Base-by-base conservation (phyloP, 2,797 vertebrate species). In the Anolis apletophallus region DNA sequence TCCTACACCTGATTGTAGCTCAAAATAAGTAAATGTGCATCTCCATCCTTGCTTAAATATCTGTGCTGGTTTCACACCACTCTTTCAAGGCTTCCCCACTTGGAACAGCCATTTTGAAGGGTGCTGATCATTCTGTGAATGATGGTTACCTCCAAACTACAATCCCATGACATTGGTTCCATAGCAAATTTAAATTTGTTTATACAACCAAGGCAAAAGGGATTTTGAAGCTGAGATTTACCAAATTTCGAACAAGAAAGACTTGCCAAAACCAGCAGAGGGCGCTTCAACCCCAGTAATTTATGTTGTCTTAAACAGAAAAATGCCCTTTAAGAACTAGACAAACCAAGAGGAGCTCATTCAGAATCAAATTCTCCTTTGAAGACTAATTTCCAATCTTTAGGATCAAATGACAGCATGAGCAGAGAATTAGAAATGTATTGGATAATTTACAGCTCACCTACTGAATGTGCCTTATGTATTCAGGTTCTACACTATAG, bases 161-260 rank as follows among this genome's bases (percentile, higher is more conserved):
- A 14, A 1, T 46, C 32, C 54, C 34, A 29, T 36, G n/a, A 5
- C 6, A 29, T 3, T 34, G 21, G 7, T n/a, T 50, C 21, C 34
- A 8, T 68, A 55, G 52, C 19, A 17, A 77, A 19, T 68, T 76
- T n/a, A 40, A 76, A 57, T 50, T 29, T 82, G 36, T 9, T 74
- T 46, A 59, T 50, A 0, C 1, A 69, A 79, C 23, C 52, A 17
- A 29, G 11, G 32, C 46, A 0, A 0, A n/a, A 54, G 29, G 17
- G 46, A 14, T 29, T 55, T 85, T 67, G 54, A 29, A 57, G 40
- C n/a, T 14, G 32, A 36, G 29, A 55, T 9, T 54, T 32, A 36
- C 16, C 13, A 6, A 12, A 50, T 64, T 64, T 40, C 54, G 72
- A 64, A 29, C n/a, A 32, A 78, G 34, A 67, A 73, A 46, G 32